Base-by-base conservation (phyloP, 92 coral and sea anemone genomes). In the Porites cylindrica region DNA sequence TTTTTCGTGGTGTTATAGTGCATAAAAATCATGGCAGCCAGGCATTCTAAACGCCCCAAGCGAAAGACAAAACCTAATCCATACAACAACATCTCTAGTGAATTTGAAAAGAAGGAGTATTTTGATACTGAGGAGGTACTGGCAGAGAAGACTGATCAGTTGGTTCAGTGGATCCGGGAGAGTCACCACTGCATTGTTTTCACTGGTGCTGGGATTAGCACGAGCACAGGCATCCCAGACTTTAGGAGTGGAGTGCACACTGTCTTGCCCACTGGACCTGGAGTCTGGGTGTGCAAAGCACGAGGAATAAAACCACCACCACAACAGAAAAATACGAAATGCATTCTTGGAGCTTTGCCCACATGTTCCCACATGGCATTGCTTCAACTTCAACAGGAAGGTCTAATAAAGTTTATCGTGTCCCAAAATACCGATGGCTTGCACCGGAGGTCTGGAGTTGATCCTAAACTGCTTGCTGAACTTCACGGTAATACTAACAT, bases 201-300 rank as follows among this genome's bases (percentile, higher is more conserved):
- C 59, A 94, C 97, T 11, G 97, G 97, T 1, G 97, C 97, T 9
- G 97, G 97, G 18, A 86, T 94, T 20, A 94, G 97, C 66, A 94
- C 97, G 7, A 94, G 97, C 54, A 86, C 95, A 24, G 97, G 97
- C 8, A 91, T 94, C 64, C 90, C 91, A 50, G 97, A 94, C 77
- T 94, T 91, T 60, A 75, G 97, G 20, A 88, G 93, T 75, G 97
- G 97, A 18, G 77, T 94, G 89, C 86, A 90, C 73, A 93, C 98
- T 26, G 98, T 93, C 18, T 85, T 95, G 60, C 72, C 92, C 61
- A 88, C 93, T 16, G 93, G 98, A 23, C 96, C 98, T 0, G 94
- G 96, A 16, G 81, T 88, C 12, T 94, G 98, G 95, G 94, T 90
- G 61, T 82, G 85, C 14, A 80, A 88, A 32, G 94, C 91, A 13